Evolutionary conservation across 1,140 invertebrate genomes (phyloP).

Genomic region (Monomorium pharaonis): DNA sequence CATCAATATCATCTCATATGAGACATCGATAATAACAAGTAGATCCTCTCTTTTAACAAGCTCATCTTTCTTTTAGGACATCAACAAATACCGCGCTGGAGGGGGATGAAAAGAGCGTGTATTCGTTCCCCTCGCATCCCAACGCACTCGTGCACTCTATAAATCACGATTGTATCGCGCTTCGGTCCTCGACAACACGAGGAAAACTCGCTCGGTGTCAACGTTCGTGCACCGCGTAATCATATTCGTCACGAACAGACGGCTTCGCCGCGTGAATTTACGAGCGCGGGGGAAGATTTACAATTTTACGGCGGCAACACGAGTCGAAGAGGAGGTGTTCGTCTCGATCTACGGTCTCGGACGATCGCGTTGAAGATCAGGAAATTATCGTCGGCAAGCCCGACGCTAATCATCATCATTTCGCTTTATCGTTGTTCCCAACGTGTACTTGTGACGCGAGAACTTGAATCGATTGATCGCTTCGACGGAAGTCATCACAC

Average conservation of each 20-base stretch:
- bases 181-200: constrained; percentile 38
- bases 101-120: constrained; percentile 22
- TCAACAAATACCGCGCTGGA: background rate
- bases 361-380: background rate
- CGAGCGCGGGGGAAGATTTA: constrained; percentile 63
- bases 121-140: background rate
- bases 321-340: background rate
- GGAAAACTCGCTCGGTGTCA: constrained; percentile 49
- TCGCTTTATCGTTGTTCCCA: background rate
- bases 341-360: background rate
- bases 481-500: background rate
- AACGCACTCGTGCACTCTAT: constrained; percentile 31
- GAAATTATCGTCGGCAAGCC: background rate
- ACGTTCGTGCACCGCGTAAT: constrained; percentile 52
- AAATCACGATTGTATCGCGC: constrained; percentile 64
- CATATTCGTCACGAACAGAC: constrained; percentile 65
- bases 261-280: constrained; percentile 59
- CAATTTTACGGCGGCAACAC: constrained; percentile 52
- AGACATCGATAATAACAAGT: background rate
- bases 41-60: background rate
- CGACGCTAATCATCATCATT: constrained; percentile 42
- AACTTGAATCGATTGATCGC: constrained; percentile 31
- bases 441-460: background rate
- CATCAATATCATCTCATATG: background rate
- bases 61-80: constrained; percentile 2